Conservation (phyloP, 2,888 invertebrate genomes). For the Napeogenes sylphis region DNA sequence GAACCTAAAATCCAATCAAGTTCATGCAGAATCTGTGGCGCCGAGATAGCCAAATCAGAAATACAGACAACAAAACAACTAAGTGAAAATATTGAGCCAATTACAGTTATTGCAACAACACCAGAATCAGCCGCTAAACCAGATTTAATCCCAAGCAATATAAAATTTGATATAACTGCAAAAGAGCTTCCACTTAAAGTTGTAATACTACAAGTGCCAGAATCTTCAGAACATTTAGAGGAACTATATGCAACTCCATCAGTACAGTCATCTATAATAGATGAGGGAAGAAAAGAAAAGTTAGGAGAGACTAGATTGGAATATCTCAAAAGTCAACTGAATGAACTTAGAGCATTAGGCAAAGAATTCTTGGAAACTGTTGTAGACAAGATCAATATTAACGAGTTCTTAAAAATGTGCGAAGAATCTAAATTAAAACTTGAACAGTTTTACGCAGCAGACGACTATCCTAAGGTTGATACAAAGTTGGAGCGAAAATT, state of each 20-base stretch:
- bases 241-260: no score
- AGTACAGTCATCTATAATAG: background rate
- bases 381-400: slow-evolving; percentile 30
- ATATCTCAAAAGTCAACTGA: slow-evolving; percentile 33
- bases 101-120: background rate
- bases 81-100: background rate
- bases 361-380: slow-evolving; percentile 35
- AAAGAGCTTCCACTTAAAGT: no score
- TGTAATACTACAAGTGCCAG: no score
- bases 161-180: no score
- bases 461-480: slow-evolving; percentile 15
- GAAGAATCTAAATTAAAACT: slow-evolving; percentile 34
- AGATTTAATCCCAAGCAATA: no score
- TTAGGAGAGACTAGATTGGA: slow-evolving; percentile 27
- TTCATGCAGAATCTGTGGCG: background rate
- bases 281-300: slow-evolving; percentile 1
- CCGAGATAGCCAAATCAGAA: background rate
- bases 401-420: slow-evolving; percentile 35
- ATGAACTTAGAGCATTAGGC: slow-evolving; percentile 35
- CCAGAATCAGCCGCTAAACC: slow-evolving; percentile 7
- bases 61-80: background rate
- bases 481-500: slow-evolving; percentile 29
- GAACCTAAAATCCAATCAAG: no score
- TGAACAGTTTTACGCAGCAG: slow-evolving; percentile 28
- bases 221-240: no score